Percentiles rank a stretch among this genome's conserved stretches.
phyloP scores from a whole-genome alignment of 92 coral and sea anemone species.

The Parazoanthus darwini region DNA sequence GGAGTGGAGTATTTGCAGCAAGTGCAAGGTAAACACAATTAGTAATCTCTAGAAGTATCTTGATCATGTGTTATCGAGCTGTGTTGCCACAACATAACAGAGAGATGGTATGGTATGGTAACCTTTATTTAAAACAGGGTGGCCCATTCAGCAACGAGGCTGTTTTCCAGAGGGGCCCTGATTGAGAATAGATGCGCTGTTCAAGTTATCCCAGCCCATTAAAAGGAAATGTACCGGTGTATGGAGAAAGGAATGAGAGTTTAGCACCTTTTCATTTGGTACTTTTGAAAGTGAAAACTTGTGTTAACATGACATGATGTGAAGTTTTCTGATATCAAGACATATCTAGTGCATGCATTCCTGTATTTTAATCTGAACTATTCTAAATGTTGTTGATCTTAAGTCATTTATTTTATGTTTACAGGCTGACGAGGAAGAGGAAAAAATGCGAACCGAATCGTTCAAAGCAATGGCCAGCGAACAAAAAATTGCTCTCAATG shows the following conservation, averaged over 20 bases:
- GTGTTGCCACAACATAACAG: too few species aligned
- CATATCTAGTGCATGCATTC: neutral
- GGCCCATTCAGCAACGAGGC: too few species aligned
- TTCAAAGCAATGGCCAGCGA: conserved; percentile 73
- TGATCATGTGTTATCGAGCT: too few species aligned
- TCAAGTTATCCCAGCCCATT: too few species aligned
- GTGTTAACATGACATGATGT: neutral
- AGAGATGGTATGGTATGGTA: too few species aligned
- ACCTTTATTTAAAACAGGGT: too few species aligned
- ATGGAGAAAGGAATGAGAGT: too few species aligned
- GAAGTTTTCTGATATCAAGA: too few species aligned
- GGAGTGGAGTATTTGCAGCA: conserved; percentile 61
- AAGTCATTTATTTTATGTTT: neutral
- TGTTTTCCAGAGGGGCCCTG: too few species aligned
- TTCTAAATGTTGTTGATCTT: neutral
- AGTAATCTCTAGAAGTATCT: too few species aligned
- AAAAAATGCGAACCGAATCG: conserved; percentile 58
- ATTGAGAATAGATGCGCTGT: neutral
- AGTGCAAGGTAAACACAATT: conserved; percentile 64
- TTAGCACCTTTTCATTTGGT: too few species aligned
- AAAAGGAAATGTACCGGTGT: too few species aligned
- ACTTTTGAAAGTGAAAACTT: neutral
- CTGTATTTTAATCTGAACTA: neutral
- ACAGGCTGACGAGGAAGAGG: conserved; percentile 75
- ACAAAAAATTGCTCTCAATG: conserved; percentile 61